Base-by-base conservation (phyloP, 2,797 vertebrate species). In the Acanthornis magna region DNA sequence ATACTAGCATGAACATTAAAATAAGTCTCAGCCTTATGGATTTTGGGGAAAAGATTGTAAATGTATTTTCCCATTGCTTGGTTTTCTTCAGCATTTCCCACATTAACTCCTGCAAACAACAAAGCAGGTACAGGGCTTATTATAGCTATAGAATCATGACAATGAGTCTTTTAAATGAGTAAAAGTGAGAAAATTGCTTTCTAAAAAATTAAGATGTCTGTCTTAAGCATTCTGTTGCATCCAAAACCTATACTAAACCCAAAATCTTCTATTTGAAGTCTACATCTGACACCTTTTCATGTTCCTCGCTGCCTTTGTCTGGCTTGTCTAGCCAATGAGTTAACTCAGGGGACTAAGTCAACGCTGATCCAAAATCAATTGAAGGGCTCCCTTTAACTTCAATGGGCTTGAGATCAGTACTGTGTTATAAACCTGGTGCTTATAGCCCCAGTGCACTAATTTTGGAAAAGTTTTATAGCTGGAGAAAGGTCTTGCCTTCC, bases 171-270 rank as follows among this genome's bases (percentile, higher is more conserved):
- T 72, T 18, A 66, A 72, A 62, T 27, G 2, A 63, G 10, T 47
- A 48, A 11, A 80, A 81, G 11, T 51, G 32, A 75, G 47, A 55
- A 72, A 67, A 34, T 4, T 4, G 1, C 10, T 79, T 63, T n/a
- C 4, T 6, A 9, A 65, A 72, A 27, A 17, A 5, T 5, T 3
- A 48, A 17, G 7, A 21, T 61, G 2, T 42, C 20, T 10, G 1
- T 63, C 36, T 76, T 47, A 79, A 79, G 23, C 4, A n/a, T 72
- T 63, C 8, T 53, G 1, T 60, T 76, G 29, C 29, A 53, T 66
- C 11, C 32, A 53, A 67, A 77, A 48, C 13, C 4, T 88, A 11
- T 5, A 3, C 50, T 72, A 40, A 77, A 50, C 3, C 5, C 9
- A 16, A 50, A 65, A 48, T n/a, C 6, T 45, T 47, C 16, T 73